Evolutionary conservation across 2,113 vertebrate genomes (phyloP), one percentile per base, ranked within the genome.

Genomic region (Marmota flaviventris): DNA sequence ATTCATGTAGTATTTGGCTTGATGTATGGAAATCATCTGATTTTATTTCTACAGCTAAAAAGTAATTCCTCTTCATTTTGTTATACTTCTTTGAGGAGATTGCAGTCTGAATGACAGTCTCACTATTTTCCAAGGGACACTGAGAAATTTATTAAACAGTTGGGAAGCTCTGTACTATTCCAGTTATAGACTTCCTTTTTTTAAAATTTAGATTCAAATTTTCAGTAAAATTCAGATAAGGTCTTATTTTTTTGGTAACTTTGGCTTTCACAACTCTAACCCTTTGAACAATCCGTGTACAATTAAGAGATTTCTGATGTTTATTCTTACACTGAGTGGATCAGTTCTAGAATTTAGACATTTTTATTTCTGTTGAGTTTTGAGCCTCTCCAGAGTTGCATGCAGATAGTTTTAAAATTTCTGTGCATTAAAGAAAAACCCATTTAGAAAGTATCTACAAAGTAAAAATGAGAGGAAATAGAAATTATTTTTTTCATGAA

Each of bases 401-500:
- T 91, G 72, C 94, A 94, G 79, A 92, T 96, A 93, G 88, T 58
- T 84, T n/a, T 93, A 93, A 84, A 81, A 81, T 96, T 96, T 98
- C 95, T 97, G 69, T 91, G 69, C 69, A 90, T 89, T 97, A 61
- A 94, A 90, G 61, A 27, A 82, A 85, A 78, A 88, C 4, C 20
- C 89, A 92, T 70, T 96, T 98, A 97, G 87, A 89, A 94, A 97
- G 92, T 94, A 81, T 29, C 85, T 91, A 58, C 27, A 67, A 76
- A 93, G 73, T 83, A 95, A 95, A 98, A 91, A 78, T 85, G 77
- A 92, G 69, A 82, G 45, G 51, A 96, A 96, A 91, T 87, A 86
- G 51, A 79, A 67, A 65, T 85, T 97, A 94, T 97, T 98, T 98
- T 98, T 97, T 98, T 96, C 92, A 83, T 85, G 25, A 93, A 93